phyloP scores from a whole-genome alignment of 2,113 vertebrate species.

The Istiophorus platypterus region DNA sequence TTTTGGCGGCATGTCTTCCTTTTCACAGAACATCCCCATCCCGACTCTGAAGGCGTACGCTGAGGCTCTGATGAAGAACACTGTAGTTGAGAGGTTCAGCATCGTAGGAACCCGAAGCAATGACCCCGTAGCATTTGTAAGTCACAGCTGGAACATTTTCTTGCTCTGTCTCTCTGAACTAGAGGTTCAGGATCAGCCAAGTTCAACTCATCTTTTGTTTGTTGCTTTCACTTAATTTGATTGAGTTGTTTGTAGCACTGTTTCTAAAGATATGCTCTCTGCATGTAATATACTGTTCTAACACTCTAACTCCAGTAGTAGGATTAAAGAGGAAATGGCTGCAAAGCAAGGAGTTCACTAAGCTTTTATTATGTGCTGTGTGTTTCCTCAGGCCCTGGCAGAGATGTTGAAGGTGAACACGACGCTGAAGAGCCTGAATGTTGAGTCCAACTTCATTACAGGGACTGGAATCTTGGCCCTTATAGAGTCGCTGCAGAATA shows the following conservation, averaged over 20 bases:
- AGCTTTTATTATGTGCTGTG: conserved; percentile 5
- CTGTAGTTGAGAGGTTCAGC: conserved; percentile 93
- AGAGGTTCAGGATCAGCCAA: background rate
- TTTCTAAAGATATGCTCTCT: background rate
- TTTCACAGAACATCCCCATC: conserved; percentile 93
- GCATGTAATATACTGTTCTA: background rate
- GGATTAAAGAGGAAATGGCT: background rate
- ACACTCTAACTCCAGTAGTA: background rate
- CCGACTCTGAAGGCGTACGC: conserved; percentile 93
- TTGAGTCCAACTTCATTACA: conserved; percentile 99
- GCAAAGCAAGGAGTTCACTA: background rate
- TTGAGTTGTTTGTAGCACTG: background rate
- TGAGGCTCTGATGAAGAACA: conserved; percentile 91
- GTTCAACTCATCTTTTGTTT: background rate
- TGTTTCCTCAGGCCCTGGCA: conserved; percentile 89
- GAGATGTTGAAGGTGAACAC: conserved; percentile 95
- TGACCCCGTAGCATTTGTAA: conserved; percentile 93
- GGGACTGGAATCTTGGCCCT: conserved; percentile 91
- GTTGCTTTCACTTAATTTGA: background rate
- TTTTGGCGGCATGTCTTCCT: conserved; percentile 24
- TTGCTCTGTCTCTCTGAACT: background rate
- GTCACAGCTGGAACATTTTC: conserved; percentile 63
- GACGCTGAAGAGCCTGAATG: conserved; percentile 92
- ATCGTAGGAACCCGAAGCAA: conserved; percentile 97
- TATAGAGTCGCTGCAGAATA: conserved; percentile 89